Evolutionary conservation across 2,888 invertebrate genomes (phyloP), one percentile per base, ranked within the genome.

Genomic region (Melipona beecheii): DNA sequence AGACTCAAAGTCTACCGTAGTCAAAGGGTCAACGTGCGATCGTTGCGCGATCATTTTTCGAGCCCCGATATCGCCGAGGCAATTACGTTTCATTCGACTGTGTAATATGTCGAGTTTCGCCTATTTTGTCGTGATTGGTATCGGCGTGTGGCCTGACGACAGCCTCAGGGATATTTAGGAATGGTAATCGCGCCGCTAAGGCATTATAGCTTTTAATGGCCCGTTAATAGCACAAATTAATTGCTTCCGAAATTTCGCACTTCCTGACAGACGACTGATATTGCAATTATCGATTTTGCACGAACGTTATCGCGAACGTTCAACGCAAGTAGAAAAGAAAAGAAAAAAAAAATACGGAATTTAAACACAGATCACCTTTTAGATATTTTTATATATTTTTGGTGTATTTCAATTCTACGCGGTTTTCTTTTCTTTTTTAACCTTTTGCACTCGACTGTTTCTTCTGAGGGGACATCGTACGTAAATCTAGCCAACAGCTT

Each of bases 181-280:
- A 58, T 60, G 36, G 24, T n/a, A 60, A 56, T 72, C 77, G 71
- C 71, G 31, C 49, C 9, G 58, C 58, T 73, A 73, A 2, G 3
- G 15, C 49, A 15, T 56, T 75, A 70, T 54, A n/a, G 58, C 56
- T 60, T 77, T 77, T 69, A 73, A 70, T 74, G 73, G 72, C 50
- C 73, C 73, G 77, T 17, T 56, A 36, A 66, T 27, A 69, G 77
- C 73, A 80, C 62, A 73, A 85, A 82, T 86, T 80, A 82, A 85
- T 85, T 85, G 74, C 19, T 52, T 76, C 52, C 27, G 17, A 24
- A 60, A 60, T 19, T 60, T 56, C n/a, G 5, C 21, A 17, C 50
- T 50, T 17, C 15, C 5, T 15, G 15, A 54, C 21, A n/a, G 5
- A 13, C 4, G 13, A n/a, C 56, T 56, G 21, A 5, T n/a, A n/a